Evolutionary conservation across 2,888 invertebrate species (phyloP).

Genomic region (Acrobasis suavella): DNA sequence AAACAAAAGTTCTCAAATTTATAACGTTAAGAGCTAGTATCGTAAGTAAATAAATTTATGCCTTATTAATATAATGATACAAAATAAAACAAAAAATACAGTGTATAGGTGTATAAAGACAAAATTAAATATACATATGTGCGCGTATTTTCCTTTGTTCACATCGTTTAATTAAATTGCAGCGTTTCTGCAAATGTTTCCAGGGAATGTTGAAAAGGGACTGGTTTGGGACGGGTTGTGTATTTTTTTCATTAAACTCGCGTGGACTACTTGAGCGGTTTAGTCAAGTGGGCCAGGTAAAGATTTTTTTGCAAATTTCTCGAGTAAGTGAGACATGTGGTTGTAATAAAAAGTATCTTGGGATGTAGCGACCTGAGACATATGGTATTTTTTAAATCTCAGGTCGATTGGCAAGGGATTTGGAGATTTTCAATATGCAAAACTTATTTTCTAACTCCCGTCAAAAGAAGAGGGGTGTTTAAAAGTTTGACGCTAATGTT

Average conservation of each 20-base stretch:
- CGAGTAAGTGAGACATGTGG: constrained; percentile 10
- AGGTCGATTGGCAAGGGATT: neutral
- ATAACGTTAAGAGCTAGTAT: no score
- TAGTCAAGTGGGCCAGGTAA: constrained; percentile 46
- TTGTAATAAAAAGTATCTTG: constrained; percentile 7
- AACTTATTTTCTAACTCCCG: no score
- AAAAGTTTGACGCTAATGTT: no score
- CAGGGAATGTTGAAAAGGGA: constrained; percentile 19
- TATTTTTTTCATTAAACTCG: constrained; percentile 10
- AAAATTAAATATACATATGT: constrained; percentile 29
- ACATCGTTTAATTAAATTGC: constrained; percentile 18
- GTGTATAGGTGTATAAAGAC: neutral
- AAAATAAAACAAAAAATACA: neutral
- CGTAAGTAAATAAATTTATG: no score
- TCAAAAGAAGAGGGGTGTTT: no score
- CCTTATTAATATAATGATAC: neutral
- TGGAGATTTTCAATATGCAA: neutral
- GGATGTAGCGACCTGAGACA: constrained; percentile 4
- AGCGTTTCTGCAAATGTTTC: constrained; percentile 15
- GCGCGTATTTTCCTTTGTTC: constrained; percentile 29
- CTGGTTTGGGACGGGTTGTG: constrained; percentile 11
- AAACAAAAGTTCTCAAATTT: no score
- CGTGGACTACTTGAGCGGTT: constrained; percentile 8
- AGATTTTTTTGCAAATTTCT: constrained; percentile 40
- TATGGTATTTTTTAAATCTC: neutral